Evolutionary conservation across 53 echinoderm and acorn worm genomes (phyloP).

Genomic region (Henricia sp.): DNA sequence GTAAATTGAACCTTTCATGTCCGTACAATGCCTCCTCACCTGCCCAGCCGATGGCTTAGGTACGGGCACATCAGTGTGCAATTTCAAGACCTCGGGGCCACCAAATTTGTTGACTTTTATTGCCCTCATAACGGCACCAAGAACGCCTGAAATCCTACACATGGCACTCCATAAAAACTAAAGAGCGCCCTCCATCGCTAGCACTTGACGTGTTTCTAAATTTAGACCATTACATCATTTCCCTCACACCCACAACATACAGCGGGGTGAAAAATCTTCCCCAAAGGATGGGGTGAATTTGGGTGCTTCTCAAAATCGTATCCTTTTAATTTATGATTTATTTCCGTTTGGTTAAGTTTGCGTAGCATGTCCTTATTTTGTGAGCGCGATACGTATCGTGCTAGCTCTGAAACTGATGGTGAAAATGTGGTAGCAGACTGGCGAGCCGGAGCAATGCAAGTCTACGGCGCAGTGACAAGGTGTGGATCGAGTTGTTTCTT

Average conservation of each 20-base stretch:
- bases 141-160: too few species aligned
- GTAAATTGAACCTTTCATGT: not conserved
- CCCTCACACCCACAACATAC: too few species aligned
- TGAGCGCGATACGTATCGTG: constrained; percentile 15
- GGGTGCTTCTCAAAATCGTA: too few species aligned
- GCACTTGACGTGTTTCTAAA: too few species aligned
- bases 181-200: too few species aligned
- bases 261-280: too few species aligned
- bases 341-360: not conserved
- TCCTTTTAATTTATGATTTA: not conserved
- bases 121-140: constrained; percentile 67
- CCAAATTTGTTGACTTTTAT: constrained; percentile 82
- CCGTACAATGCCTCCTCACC: constrained; percentile 22
- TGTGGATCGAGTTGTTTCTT: not conserved
- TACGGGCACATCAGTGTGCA: constrained; percentile 69
- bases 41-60: constrained; percentile 75
- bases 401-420: not conserved
- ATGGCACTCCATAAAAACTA: too few species aligned
- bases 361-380: not conserved
- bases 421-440: constrained; percentile 30
- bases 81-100: constrained; percentile 79
- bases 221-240: too few species aligned
- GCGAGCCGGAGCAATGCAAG: constrained; percentile 45
- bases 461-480: constrained; percentile 46
- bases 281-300: too few species aligned